These are phyloP conservation scores for Plecotus auritus DNA, from an alignment of 2,113 vertebrate genomes.

Conservation along the genomic window DNA sequence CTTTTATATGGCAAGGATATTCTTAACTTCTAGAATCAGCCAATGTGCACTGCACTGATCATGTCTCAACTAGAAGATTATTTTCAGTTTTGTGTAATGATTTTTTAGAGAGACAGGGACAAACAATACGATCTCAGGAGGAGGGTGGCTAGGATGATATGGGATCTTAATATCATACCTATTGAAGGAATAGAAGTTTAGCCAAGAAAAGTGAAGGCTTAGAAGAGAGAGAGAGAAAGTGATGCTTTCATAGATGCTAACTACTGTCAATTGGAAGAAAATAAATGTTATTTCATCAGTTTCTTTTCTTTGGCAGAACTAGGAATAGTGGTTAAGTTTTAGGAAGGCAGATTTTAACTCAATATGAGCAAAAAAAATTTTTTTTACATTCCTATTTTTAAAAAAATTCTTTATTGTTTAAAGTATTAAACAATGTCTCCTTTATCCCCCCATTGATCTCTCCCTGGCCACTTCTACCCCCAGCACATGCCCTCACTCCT, in stretches of 20 bases:
- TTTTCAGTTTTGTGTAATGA: background rate
- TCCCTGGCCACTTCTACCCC: too few relatives aligned
- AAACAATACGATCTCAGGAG: background rate
- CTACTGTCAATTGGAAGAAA: background rate
- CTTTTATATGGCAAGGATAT: background rate
- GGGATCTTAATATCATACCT: background rate
- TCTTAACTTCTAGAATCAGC: background rate
- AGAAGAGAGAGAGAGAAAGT: background rate
- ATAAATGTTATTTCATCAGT: background rate
- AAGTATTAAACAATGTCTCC: too few relatives aligned
- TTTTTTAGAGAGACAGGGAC: background rate
- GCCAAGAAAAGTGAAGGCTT: background rate
- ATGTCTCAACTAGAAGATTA: background rate
- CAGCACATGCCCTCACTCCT: too few relatives aligned
- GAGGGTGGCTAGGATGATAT: background rate
- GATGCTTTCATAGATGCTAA: background rate
- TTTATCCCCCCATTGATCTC: too few relatives aligned
- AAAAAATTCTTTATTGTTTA: too few relatives aligned
- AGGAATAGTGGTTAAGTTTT: background rate
- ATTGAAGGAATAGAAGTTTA: background rate
- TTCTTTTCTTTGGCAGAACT: background rate
- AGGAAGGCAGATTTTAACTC: conserved; percentile 5
- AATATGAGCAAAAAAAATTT: background rate
- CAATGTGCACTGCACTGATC: background rate
- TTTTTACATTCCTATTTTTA: too few relatives aligned